Evolutionary conservation across 1,140 invertebrate species (phyloP).

Genomic region (Saxidomus purpurata): DNA sequence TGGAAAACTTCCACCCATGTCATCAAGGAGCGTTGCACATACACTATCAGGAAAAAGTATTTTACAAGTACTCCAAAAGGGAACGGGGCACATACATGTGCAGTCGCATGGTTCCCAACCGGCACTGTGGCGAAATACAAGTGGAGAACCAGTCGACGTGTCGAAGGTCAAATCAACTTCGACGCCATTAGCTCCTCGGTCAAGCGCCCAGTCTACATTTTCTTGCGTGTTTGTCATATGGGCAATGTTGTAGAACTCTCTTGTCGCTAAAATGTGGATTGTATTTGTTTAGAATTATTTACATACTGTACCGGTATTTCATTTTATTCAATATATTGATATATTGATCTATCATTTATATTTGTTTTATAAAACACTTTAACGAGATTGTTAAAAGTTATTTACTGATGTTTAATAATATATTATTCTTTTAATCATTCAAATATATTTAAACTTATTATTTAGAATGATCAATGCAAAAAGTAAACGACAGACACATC

Average conservation of each 20-base stretch:
- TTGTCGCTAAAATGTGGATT: not conserved
- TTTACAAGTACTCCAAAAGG: not conserved
- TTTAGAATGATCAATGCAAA: too few species aligned
- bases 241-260: constrained; percentile 7
- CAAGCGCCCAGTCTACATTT: not conserved
- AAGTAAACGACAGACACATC: too few species aligned
- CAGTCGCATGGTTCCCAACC: not conserved
- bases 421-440: too few species aligned
- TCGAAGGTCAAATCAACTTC: constrained; percentile 8
- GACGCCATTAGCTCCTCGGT: not conserved
- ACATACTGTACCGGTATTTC: too few species aligned
- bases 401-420: too few species aligned
- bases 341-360: too few species aligned
- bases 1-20: not conserved
- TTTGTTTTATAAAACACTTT: too few species aligned
- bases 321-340: too few species aligned
- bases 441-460: too few species aligned
- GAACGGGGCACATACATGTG: not conserved
- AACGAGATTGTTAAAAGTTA: too few species aligned
- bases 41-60: not conserved
- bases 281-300: too few species aligned
- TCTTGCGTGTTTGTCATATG: constrained; percentile 13
- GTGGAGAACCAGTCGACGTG: not conserved
- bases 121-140: not conserved
- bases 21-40: not conserved